phyloP scores from a whole-genome alignment of 2,797 vertebrate species.

The Pangasius sanitwongsei region DNA sequence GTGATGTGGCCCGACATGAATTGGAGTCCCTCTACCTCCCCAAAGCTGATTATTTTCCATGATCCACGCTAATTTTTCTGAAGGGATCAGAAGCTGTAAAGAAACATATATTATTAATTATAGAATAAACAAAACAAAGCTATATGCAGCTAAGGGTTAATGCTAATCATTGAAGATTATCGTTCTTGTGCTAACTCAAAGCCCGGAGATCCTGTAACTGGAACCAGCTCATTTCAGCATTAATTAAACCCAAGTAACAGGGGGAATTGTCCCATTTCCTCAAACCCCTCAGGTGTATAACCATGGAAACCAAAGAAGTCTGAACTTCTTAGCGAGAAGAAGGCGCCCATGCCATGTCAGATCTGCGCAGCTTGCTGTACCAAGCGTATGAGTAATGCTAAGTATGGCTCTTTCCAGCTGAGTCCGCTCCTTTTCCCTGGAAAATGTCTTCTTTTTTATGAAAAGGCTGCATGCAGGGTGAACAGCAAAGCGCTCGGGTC shows the following conservation, averaged over 20 bases:
- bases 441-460: neutral
- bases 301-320: conserved; percentile 21
- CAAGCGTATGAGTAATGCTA: conserved; percentile 28
- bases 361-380: conserved; percentile 17
- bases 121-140: neutral
- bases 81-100: neutral
- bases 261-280: conserved; percentile 26
- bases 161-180: neutral
- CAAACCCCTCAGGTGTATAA: conserved; percentile 16
- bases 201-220: conserved; percentile 33
- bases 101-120: neutral
- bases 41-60: neutral
- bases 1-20: no score
- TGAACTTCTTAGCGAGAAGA: conserved; percentile 7
- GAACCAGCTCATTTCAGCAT: conserved; percentile 29
- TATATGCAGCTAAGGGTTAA: neutral
- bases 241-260: conserved; percentile 39
- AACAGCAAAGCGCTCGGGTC: neutral
- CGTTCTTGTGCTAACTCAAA: neutral
- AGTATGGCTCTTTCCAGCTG: conserved; percentile 14
- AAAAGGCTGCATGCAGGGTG: conserved; percentile 14
- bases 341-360: conserved; percentile 26
- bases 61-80: neutral
- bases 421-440: neutral
- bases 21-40: no score